These are phyloP conservation scores for Sebastes ruberrimus DNA, from an alignment of 2,797 vertebrate genomes.

Conservation along the genomic window DNA sequence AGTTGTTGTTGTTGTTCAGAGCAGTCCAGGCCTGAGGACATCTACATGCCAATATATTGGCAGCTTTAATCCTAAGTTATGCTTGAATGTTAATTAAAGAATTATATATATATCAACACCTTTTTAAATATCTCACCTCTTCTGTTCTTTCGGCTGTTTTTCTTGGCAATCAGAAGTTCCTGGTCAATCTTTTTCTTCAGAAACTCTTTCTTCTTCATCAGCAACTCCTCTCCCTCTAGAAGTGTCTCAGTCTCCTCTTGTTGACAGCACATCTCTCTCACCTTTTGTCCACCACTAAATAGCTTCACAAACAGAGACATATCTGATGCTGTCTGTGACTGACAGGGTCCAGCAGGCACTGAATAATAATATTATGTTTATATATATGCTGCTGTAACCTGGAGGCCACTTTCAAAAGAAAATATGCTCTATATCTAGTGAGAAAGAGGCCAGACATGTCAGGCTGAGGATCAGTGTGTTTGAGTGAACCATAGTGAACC, in stretches of 20 bases:
- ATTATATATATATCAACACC: too few species aligned
- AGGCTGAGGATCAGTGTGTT: too few species aligned
- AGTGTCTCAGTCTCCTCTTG: not conserved
- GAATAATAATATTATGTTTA: not conserved
- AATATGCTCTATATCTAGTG: too few species aligned
- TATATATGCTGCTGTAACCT: not conserved
- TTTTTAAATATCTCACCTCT: not conserved
- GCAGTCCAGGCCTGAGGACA: too few species aligned
- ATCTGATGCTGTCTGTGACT: not conserved
- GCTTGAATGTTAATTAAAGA: accelerated
- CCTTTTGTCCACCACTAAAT: not conserved
- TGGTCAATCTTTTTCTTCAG: conserved; percentile 9
- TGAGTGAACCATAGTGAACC: too few species aligned
- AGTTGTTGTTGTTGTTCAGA: too few species aligned
- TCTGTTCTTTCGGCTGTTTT: conserved; percentile 21
- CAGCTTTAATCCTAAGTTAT: not conserved
- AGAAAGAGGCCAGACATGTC: too few species aligned
- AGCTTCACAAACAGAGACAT: not conserved
- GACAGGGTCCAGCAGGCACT: not conserved
- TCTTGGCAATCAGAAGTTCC: conserved; percentile 14
- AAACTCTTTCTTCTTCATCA: not conserved
- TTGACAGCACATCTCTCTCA: not conserved
- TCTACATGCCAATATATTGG: too few species aligned
- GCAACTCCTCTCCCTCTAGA: not conserved
- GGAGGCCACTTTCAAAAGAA: not conserved